Evolutionary conservation across 1,140 invertebrate genomes (phyloP).

Genomic region (Aphis gossypii): DNA sequence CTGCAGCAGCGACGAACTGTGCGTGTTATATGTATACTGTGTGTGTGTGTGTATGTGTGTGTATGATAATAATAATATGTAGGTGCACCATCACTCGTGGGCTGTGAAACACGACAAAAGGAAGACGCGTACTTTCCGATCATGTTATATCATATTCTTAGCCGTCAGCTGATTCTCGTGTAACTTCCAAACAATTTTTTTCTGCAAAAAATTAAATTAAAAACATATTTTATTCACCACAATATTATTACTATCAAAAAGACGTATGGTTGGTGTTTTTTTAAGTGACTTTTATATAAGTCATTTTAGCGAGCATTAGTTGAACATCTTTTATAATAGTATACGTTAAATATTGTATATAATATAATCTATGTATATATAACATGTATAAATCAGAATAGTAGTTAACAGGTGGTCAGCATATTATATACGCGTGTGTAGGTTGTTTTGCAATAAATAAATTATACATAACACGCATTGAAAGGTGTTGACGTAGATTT

Average conservation of each 20-base stretch:
- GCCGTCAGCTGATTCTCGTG: neutral
- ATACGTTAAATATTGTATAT: too few species aligned
- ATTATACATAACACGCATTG: neutral
- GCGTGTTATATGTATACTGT: neutral
- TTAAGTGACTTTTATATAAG: too few species aligned
- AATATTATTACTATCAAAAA: neutral
- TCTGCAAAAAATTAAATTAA: neutral
- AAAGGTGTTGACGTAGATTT: neutral
- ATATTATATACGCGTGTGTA: neutral
- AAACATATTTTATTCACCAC: neutral
- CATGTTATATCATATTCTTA: neutral
- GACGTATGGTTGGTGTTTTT: too few species aligned
- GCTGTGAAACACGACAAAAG: neutral
- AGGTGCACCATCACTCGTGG: neutral
- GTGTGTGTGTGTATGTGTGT: neutral
- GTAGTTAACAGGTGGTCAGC: neutral
- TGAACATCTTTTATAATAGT: neutral
- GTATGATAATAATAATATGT: neutral
- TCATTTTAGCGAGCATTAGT: neutral
- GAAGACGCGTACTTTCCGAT: neutral
- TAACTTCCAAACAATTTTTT: neutral
- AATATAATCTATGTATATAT: too few species aligned
- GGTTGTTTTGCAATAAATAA: neutral
- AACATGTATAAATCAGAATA: neutral
- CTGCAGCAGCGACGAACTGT: neutral